These are phyloP conservation scores for Enteromius treurensis DNA, from an alignment of 2,797 vertebrate species.

Conservation along the genomic window DNA sequence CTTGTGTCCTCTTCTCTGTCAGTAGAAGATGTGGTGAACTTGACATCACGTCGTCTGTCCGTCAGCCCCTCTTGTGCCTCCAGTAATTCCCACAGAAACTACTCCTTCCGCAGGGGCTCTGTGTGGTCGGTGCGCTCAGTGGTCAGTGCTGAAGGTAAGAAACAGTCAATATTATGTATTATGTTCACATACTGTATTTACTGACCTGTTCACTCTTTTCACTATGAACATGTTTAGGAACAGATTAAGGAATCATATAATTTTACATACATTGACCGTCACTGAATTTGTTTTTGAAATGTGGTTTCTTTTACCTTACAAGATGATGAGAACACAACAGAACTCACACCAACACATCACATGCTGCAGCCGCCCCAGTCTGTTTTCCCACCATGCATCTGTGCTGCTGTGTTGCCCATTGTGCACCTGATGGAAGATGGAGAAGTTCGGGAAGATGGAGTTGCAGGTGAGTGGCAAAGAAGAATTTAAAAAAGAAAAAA, in stretches of 20 bases:
- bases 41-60: constrained; percentile 94
- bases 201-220: neutral
- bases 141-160: constrained; percentile 92
- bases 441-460: constrained; percentile 95
- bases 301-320: constrained; percentile 28
- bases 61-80: constrained; percentile 97
- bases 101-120: constrained; percentile 94
- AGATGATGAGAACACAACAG: constrained; percentile 96
- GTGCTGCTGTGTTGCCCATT: constrained; percentile 95
- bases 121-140: constrained; percentile 95
- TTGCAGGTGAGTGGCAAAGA: constrained; percentile 83
- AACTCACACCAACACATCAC: constrained; percentile 96
- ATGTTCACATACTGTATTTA: neutral
- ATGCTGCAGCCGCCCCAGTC: constrained; percentile 95
- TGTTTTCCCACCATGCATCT: constrained; percentile 98
- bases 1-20: constrained; percentile 72
- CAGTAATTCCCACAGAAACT: constrained; percentile 97
- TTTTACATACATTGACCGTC: neutral
- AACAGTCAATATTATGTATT: neutral
- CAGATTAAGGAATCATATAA: neutral
- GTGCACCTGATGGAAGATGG: constrained; percentile 99
- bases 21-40: constrained; percentile 99
- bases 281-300: neutral
- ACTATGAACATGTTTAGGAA: neutral
- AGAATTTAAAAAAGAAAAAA: neutral